These are phyloP conservation scores for Onychomys arenicola DNA, from an alignment of 2,797 vertebrate species.

Conservation along the genomic window DNA sequence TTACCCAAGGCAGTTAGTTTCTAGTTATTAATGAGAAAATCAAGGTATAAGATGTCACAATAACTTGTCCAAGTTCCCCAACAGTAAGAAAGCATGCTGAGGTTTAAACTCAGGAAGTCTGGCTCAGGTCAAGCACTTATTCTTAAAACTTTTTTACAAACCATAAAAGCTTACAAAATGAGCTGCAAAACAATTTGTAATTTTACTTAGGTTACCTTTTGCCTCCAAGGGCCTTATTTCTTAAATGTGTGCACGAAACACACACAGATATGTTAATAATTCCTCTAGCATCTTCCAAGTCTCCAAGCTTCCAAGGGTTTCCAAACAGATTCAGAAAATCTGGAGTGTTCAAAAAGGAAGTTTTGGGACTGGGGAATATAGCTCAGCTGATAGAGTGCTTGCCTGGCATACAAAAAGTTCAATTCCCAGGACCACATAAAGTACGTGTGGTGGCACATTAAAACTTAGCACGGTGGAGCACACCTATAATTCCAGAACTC, in stretches of 20 bases:
- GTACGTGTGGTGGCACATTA: background rate
- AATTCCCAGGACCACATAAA: background rate
- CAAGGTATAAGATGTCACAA: background rate
- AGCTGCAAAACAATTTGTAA: background rate
- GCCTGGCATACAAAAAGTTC: background rate
- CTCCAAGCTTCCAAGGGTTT: background rate
- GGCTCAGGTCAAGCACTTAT: background rate
- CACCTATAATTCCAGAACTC: background rate
- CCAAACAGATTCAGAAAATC: background rate
- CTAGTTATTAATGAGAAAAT: background rate
- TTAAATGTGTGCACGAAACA: background rate
- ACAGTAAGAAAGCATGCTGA: background rate
- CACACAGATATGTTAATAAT: background rate
- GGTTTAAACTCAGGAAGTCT: background rate
- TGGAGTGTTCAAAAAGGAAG: background rate
- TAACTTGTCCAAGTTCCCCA: background rate
- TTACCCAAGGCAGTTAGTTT: background rate
- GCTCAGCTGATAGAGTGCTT: background rate
- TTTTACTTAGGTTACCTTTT: background rate
- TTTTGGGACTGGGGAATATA: background rate
- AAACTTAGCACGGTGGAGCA: background rate
- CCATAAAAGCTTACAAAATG: slow-evolving; percentile 41
- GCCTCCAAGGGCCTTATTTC: background rate
- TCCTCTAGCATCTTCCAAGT: background rate
- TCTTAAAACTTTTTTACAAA: background rate